Percentiles rank a stretch among this genome's conserved stretches.
Conservation (phyloP, 2,797 vertebrate species). For the Trematomus bernacchii region DNA sequence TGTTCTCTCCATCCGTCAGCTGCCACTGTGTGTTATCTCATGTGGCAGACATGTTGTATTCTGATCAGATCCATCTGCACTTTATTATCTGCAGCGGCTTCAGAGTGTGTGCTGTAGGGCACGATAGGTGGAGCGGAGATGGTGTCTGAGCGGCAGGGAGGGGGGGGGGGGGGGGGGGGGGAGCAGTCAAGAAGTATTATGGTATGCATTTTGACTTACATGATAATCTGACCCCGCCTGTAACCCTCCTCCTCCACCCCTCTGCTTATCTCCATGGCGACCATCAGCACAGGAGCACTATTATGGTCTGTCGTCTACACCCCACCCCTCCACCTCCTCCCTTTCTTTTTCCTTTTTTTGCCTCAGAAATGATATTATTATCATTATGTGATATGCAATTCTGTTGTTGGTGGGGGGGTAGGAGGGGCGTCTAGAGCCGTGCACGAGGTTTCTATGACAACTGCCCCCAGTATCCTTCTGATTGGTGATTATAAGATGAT, state of each 20-base stretch:
- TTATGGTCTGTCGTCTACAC: slow-evolving; percentile 78
- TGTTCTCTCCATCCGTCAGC: slow-evolving; percentile 31
- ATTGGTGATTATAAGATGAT: slow-evolving; percentile 86
- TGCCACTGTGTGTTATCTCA: slow-evolving; percentile 26
- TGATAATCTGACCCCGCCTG: slow-evolving; percentile 84
- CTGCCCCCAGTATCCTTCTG: slow-evolving; percentile 80
- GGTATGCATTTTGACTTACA: slow-evolving; percentile 85
- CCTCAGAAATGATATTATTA: slow-evolving; percentile 82
- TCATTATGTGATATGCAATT: slow-evolving; percentile 81
- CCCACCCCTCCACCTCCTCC: slow-evolving; percentile 3
- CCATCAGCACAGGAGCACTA: slow-evolving; percentile 79
- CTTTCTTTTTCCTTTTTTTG: slow-evolving; percentile 48
- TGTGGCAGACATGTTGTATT: slow-evolving; percentile 51
- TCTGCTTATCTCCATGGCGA: slow-evolving; percentile 78
- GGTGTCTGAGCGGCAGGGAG: slow-evolving; percentile 1
- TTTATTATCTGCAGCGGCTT: slow-evolving; percentile 42
- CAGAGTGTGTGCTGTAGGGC: slow-evolving; percentile 15
- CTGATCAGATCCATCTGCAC: slow-evolving; percentile 59
- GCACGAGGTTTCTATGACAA: slow-evolving; percentile 83
- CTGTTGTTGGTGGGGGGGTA: slow-evolving; percentile 47
- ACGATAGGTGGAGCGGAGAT: slow-evolving; percentile 54
- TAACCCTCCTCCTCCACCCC: slow-evolving; percentile 56
- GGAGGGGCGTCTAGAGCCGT: slow-evolving; percentile 72
- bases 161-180: slow-evolving; percentile 8
- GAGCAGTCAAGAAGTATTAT: slow-evolving; percentile 75